Evolutionary conservation across 2,113 vertebrate genomes (phyloP).

Genomic region (Boulengeromyrus knoepffleri): DNA sequence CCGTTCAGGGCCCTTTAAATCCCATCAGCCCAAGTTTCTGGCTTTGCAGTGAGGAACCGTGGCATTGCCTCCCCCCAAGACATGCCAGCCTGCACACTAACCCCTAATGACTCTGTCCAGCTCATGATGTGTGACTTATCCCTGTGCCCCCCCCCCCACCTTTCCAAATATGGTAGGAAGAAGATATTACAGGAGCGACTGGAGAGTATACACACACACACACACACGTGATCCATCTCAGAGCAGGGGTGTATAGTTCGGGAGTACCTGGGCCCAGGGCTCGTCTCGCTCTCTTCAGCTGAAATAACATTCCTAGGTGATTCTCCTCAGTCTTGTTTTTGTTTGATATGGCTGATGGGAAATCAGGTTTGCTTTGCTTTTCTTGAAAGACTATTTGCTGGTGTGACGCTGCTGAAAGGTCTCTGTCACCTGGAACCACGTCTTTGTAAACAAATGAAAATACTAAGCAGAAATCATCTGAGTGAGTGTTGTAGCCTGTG

Average conservation of each 20-base stretch:
- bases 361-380: neutral
- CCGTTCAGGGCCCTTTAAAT: conserved; percentile 18
- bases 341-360: neutral
- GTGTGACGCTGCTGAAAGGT: neutral
- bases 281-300: neutral
- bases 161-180: neutral
- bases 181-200: neutral
- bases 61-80: conserved; percentile 14
- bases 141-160: neutral
- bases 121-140: conserved; percentile 2
- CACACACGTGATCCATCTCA: neutral
- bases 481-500: neutral
- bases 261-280: neutral
- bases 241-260: neutral
- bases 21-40: conserved; percentile 42
- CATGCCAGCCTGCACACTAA: neutral
- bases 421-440: neutral
- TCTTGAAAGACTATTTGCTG: neutral
- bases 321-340: neutral
- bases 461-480: neutral
- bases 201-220: too few species aligned
- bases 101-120: neutral
- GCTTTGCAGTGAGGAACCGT: conserved; percentile 16
- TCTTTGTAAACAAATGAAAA: neutral
- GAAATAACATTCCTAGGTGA: neutral